Evolutionary conservation across 2,797 vertebrate species (phyloP), one percentile per base, ranked within the genome.

Genomic region (Oreortyx pictus): DNA sequence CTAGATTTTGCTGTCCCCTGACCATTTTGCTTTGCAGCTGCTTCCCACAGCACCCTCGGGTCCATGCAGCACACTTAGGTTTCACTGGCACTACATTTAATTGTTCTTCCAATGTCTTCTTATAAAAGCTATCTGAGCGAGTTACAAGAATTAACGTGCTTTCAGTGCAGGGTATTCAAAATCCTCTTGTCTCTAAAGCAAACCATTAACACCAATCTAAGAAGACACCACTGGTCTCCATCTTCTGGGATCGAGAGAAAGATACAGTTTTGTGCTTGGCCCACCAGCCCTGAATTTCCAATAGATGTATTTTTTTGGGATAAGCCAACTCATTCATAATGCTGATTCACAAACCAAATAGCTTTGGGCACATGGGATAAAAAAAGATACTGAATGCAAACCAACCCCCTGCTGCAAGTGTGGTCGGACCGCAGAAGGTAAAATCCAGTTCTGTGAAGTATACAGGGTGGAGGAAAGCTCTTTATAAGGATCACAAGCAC

Each of bases 371-470:
- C 1, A 37, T 77, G 70, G 76, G 61, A 76, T 13, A 4, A 61
- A 5, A 64, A 82, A 33, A 19, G 11, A 31, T 6, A 33, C 41
- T 82, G 76, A 47, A 77, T 41, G 54, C 90, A 90, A 72, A 77
- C 24, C 83, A 91, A 61, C 25, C 61, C 47, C 23, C n/a, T 94
- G 73, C 86, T 85, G 60, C 2, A 62, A 78, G 11, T 0, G 6
- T 4, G 7, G 39, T 91, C 90, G 92, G 92, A 87, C 70, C 90
- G 75, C 95, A 90, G 82, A 89, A 92, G 82, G 90, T 88, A 90
- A 95, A 96, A 93, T n/a, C 73, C 72, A 93, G n/a, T 85, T 78
- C 70, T 81, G 79, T 67, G 66, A 94, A 83, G 84, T 92, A 95
- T 90, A 94, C 94, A 85, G 50, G 50, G 67, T 89, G 67, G 62